phyloP scores from a whole-genome alignment of 2,888 invertebrate genomes.

The Bedellia somnulentella region DNA sequence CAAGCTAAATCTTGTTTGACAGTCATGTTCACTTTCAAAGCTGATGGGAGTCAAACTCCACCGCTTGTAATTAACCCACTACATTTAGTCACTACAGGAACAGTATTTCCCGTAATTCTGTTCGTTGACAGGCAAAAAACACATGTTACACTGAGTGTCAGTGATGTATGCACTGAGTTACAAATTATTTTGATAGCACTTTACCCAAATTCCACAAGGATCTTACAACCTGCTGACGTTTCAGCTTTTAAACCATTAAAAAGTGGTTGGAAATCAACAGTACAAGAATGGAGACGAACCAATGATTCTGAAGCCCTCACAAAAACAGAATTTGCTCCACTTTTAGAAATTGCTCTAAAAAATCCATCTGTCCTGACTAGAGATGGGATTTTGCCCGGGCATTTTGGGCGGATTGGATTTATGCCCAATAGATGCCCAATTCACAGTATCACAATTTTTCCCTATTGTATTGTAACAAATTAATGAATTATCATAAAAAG shows the following conservation, averaged over 20 bases:
- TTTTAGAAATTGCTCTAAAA: neutral
- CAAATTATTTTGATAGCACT: neutral
- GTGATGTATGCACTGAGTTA: conserved; percentile 1
- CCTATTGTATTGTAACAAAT: no score
- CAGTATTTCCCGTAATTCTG: conserved; percentile 11
- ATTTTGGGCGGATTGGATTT: no score
- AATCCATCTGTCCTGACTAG: no score
- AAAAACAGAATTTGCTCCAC: neutral
- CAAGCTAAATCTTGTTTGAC: conserved; percentile 21
- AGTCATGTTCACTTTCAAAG: conserved; percentile 27
- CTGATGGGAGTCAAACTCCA: conserved; percentile 18
- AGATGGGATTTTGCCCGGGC: no score
- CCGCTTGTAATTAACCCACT: conserved; percentile 23
- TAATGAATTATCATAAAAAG: no score
- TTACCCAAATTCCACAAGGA: neutral
- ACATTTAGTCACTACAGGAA: neutral
- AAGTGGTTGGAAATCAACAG: neutral
- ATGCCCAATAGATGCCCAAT: no score
- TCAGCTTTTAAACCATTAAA: conserved; percentile 1
- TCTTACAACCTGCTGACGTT: conserved; percentile 2
- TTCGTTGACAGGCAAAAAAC: conserved; percentile 9
- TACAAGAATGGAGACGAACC: neutral
- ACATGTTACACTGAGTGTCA: conserved; percentile 6
- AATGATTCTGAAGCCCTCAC: neutral
- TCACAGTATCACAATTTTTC: no score